These are phyloP conservation scores for Sebastes steindachneri DNA, from an alignment of 2,797 vertebrate genomes.

Conservation along the genomic window DNA sequence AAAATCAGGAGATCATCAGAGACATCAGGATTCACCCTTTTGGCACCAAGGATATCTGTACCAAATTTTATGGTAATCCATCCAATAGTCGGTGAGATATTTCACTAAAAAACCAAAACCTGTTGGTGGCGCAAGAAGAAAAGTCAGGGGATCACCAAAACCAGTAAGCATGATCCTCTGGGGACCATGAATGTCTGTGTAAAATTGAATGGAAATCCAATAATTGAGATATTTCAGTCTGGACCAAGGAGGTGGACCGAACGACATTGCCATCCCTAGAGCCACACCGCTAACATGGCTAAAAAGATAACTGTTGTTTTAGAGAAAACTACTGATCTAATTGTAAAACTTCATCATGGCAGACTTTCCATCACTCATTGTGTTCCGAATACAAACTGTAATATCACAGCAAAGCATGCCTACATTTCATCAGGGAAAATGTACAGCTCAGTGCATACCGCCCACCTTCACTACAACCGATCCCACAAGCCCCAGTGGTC, in stretches of 20 bases:
- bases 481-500: slow-evolving; percentile 59
- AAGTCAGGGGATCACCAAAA: not conserved
- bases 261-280: not conserved
- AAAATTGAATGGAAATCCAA: not conserved
- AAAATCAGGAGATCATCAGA: not conserved
- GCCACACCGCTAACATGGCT: not conserved
- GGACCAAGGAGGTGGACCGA: not conserved
- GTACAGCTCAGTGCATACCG: slow-evolving; percentile 53
- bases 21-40: not conserved
- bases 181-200: not conserved
- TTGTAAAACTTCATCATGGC: not conserved
- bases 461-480: slow-evolving; percentile 52
- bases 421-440: slow-evolving; percentile 57
- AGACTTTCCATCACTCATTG: slow-evolving; percentile 7
- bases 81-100: not conserved
- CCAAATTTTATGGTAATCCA: not conserved
- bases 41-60: not conserved
- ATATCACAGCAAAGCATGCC: slow-evolving; percentile 18
- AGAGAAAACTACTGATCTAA: not conserved
- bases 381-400: slow-evolving; percentile 35
- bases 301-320: not conserved
- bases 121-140: not conserved
- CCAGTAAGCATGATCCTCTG: not conserved
- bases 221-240: not conserved
- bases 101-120: not conserved